phyloP scores from a whole-genome alignment of 2,113 vertebrate species.

The Poeciliopsis occidentalis region DNA sequence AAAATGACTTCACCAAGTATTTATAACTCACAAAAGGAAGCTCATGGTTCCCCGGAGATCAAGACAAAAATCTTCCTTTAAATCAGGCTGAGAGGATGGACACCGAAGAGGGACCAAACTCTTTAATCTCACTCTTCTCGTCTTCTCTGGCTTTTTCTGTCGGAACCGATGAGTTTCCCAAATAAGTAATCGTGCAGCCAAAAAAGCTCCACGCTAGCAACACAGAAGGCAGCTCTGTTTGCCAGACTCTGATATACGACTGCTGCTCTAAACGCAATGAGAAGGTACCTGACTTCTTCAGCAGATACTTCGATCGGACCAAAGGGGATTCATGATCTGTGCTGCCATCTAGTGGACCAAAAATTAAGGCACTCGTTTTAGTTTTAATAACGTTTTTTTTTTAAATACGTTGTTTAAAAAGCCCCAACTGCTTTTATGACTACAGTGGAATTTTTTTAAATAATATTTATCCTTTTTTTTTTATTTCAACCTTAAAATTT shows the following conservation, averaged over 20 bases:
- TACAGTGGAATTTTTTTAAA: background rate
- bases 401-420: background rate
- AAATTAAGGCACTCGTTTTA: background rate
- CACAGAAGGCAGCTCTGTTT: background rate
- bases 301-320: background rate
- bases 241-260: background rate
- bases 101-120: constrained; percentile 33
- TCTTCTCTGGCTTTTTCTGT: constrained; percentile 6
- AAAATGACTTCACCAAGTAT: background rate
- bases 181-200: background rate
- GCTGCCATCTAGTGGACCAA: constrained; percentile 41
- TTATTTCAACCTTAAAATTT: no score
- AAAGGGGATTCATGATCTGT: background rate
- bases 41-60: constrained; percentile 72
- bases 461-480: no score
- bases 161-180: background rate
- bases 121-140: constrained; percentile 8
- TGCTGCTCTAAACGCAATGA: constrained; percentile 49
- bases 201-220: background rate
- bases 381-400: background rate
- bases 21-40: constrained; percentile 79
- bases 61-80: constrained; percentile 25
- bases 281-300: constrained; percentile 58
- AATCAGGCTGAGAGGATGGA: constrained; percentile 30
- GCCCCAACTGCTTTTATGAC: background rate